phyloP scores from a whole-genome alignment of 2,888 invertebrate genomes.

The Chrysolina oricalcia region DNA sequence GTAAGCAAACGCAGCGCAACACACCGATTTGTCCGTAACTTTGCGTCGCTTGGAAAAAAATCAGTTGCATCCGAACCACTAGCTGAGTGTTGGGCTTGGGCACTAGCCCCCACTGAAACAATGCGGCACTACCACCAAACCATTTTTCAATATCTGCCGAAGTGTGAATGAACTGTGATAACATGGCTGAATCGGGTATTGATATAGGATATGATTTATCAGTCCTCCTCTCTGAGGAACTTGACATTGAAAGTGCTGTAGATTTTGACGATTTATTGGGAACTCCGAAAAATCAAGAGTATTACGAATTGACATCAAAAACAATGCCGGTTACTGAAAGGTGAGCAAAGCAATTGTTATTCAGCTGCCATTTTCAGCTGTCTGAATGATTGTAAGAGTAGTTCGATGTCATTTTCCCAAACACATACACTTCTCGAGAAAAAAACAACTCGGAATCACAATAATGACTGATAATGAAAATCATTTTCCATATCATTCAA shows the following conservation, averaged over 20 bases:
- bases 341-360: slow-evolving; percentile 69
- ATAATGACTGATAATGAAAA: neutral
- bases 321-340: slow-evolving; percentile 76
- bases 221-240: slow-evolving; percentile 72
- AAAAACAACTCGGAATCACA: slow-evolving; percentile 2
- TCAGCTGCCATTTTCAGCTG: slow-evolving; percentile 48
- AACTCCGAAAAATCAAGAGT: slow-evolving; percentile 75
- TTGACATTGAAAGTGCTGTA: slow-evolving; percentile 72
- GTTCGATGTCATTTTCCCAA: slow-evolving; percentile 43
- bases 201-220: slow-evolving; percentile 79
- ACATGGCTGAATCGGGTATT: slow-evolving; percentile 78
- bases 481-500: neutral
- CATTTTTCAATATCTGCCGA: slow-evolving; percentile 23
- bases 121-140: slow-evolving; percentile 34
- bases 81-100: slow-evolving; percentile 42
- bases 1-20: slow-evolving; percentile 51
- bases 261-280: slow-evolving; percentile 73
- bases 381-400: slow-evolving; percentile 42
- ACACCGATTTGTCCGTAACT: slow-evolving; percentile 61
- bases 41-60: slow-evolving; percentile 59
- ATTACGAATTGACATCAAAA: slow-evolving; percentile 78
- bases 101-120: slow-evolving; percentile 36
- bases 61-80: slow-evolving; percentile 61
- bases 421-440: slow-evolving; percentile 32
- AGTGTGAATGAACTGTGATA: slow-evolving; percentile 52